phyloP scores from a whole-genome alignment of 2,797 vertebrate species.

The Epinephelus malabaricus region DNA sequence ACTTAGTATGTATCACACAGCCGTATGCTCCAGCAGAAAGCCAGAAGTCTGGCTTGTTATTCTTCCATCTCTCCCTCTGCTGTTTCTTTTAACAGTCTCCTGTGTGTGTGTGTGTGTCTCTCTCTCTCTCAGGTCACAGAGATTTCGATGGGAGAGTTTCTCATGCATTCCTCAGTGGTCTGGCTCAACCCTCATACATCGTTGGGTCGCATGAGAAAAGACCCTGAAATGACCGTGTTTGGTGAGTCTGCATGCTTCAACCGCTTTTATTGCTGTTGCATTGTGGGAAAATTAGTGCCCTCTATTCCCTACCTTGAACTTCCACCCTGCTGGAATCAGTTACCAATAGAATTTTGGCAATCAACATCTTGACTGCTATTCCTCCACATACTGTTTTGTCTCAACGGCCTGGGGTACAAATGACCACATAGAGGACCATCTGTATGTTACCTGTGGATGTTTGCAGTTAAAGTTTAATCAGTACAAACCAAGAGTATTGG shows the following conservation, averaged over 20 bases:
- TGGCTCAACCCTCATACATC: conserved; percentile 97
- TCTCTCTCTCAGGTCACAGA: conserved; percentile 90
- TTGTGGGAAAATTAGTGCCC: conserved; percentile 35
- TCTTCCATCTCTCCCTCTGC: conserved; percentile 5
- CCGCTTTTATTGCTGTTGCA: background rate
- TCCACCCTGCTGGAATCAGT: background rate
- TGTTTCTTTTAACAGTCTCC: background rate
- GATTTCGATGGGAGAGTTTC: conserved; percentile 98
- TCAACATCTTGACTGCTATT: background rate
- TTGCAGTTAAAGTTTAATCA: conserved; percentile 19
- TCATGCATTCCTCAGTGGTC: conserved; percentile 93
- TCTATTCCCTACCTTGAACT: background rate
- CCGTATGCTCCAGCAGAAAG: conserved; percentile 3
- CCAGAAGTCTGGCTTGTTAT: conserved; percentile 26
- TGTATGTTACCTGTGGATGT: background rate
- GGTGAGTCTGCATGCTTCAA: conserved; percentile 83
- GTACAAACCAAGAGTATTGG: background rate
- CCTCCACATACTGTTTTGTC: background rate
- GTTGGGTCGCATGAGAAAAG: conserved; percentile 94
- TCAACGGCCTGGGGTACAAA: background rate
- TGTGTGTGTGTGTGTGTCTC: background rate
- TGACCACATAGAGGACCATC: background rate
- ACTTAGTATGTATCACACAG: conserved; percentile 43
- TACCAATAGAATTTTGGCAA: background rate
- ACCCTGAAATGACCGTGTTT: conserved; percentile 95